Base-by-base conservation (phyloP, 2,888 invertebrate genomes). In the Rhogogaster chlorosoma region DNA sequence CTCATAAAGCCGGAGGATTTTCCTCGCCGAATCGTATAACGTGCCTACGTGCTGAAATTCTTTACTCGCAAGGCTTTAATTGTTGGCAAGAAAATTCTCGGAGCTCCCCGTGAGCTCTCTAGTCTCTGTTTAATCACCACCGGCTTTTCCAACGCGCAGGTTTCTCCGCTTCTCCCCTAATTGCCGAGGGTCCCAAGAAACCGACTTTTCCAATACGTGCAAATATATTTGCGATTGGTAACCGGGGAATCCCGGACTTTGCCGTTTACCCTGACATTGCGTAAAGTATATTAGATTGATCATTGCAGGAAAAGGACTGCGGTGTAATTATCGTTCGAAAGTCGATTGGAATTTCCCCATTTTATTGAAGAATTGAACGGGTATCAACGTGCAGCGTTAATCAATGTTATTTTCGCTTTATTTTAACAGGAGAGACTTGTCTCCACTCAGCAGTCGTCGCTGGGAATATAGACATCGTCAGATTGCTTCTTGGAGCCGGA, bases 371-470 rank as follows among this genome's bases (percentile, higher is more conserved):
- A 36, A 70, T n/a, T 49, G 6, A 49, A 32, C 70, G n/a, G 15
- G 29, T 26, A 18, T n/a, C 3, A 15, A 18, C 15, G n/a, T 38
- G n/a, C 53, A 53, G n/a, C 7, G n/a, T n/a, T 53, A n/a, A 53
- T 45, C 1, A 45, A 49, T 26, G 15, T 75, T 1, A 26, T 22
- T 26, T 0, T 10, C 15, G 26, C 36, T 57, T 57, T 32, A n/a
- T 61, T 9, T 36, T 64, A 18, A 18, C 83, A 83, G 83, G 83
- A 32, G 83, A 83, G 36, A 83, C 83, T 10, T 83, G 83, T 29
- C 83, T 83, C n/a, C 83, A 83, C n/a, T 61, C 83, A 12, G 83
- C 83, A 18, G 83, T 83, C 15, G 49, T 83, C 2, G 83, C 83
- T 38, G 83, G 83, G 5, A 83, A 83, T 67, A 83, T 67, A 10